phyloP scores from a whole-genome alignment of 2,113 vertebrate species.

The Thamnophis sirtalis region DNA sequence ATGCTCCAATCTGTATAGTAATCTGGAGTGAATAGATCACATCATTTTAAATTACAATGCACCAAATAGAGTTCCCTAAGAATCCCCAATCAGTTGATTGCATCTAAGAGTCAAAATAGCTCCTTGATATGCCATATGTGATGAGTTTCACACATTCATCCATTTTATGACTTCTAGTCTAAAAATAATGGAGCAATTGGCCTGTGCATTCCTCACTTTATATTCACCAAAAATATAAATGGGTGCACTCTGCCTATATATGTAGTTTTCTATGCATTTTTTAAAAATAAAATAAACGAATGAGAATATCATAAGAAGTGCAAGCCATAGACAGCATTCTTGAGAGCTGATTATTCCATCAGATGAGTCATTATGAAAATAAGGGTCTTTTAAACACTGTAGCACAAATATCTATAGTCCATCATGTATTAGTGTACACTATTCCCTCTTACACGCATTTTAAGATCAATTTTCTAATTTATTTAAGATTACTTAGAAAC shows the following conservation, averaged over 20 bases:
- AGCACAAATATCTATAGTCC: rapidly evolving
- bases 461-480: background rate
- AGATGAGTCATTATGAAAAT: background rate
- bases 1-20: background rate
- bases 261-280: background rate
- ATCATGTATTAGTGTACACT: background rate
- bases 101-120: background rate
- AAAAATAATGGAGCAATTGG: background rate
- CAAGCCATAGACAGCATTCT: background rate
- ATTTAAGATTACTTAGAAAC: background rate
- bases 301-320: background rate
- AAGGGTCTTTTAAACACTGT: rapidly evolving
- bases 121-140: rapidly evolving
- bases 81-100: background rate
- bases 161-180: background rate
- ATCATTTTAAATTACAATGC: background rate
- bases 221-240: background rate
- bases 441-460: background rate
- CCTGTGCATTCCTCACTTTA: background rate
- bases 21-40: background rate
- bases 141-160: background rate
- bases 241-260: background rate
- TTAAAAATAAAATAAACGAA: background rate
- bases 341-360: background rate
- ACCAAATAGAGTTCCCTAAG: background rate